These are phyloP conservation scores for Dasypogon diadema DNA, from an alignment of 2,888 invertebrate species.

Conservation along the genomic window DNA sequence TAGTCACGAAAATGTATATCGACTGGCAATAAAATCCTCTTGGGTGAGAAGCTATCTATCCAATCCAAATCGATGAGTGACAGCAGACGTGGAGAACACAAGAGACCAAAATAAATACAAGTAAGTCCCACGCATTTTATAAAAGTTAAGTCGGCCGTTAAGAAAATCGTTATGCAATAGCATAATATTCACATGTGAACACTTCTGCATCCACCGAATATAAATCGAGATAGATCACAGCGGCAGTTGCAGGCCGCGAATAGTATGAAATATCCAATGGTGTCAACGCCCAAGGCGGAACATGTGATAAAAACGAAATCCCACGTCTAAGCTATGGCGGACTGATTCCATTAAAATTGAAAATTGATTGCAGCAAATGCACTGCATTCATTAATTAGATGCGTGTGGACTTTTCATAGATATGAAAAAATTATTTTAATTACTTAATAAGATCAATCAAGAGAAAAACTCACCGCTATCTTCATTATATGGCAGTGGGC, in stretches of 20 bases:
- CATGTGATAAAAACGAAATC: slow-evolving; percentile 26
- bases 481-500: slow-evolving; percentile 66
- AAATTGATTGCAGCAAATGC: slow-evolving; percentile 53
- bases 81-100: no score
- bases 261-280: slow-evolving; percentile 50
- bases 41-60: no score
- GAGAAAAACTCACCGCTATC: slow-evolving; percentile 65
- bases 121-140: background rate
- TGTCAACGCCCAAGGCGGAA: slow-evolving; percentile 56
- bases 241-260: slow-evolving; percentile 9
- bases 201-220: slow-evolving; percentile 21
- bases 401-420: slow-evolving; percentile 50
- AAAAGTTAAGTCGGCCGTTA: background rate
- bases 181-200: background rate
- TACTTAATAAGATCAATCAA: slow-evolving; percentile 14
- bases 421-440: slow-evolving; percentile 10
- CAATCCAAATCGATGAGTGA: no score
- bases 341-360: slow-evolving; percentile 38
- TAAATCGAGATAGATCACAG: slow-evolving; percentile 34
- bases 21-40: no score
- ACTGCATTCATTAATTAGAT: slow-evolving; percentile 49
- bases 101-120: background rate
- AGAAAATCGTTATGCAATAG: background rate
- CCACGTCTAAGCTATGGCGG: slow-evolving; percentile 49
- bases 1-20: no score